Percentiles rank a stretch among this genome's conserved stretches.
Conservation (phyloP, 2,113 vertebrate genomes). For the Ascaphus truei region DNA sequence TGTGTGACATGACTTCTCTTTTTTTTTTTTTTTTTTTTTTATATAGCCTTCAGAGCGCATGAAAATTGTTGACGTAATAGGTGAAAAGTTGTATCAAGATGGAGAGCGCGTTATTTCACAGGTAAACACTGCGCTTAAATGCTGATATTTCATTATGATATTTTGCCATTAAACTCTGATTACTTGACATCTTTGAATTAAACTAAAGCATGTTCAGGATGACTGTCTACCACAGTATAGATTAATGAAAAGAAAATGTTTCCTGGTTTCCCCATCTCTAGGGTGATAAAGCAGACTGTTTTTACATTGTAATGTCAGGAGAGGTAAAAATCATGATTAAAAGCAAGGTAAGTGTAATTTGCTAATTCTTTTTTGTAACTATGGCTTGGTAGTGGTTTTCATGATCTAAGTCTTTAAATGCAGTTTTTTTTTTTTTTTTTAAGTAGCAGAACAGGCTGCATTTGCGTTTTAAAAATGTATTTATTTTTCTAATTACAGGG, state of each 20-base stretch:
- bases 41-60: conserved; percentile 84
- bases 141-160: too few relatives aligned
- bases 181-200: too few relatives aligned
- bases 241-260: too few relatives aligned
- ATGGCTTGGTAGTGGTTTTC: neutral
- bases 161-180: too few relatives aligned
- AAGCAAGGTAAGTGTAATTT: conserved; percentile 66
- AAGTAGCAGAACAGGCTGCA: neutral
- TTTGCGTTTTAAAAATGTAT: too few relatives aligned
- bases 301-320: conserved; percentile 91
- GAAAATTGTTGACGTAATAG: conserved; percentile 97
- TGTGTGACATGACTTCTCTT: too few relatives aligned
- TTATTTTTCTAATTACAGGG: too few relatives aligned
- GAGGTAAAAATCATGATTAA: conserved; percentile 91
- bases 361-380: neutral
- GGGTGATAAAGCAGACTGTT: conserved; percentile 93
- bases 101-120: conserved; percentile 92
- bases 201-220: too few relatives aligned
- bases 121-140: too few relatives aligned
- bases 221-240: too few relatives aligned
- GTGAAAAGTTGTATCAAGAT: conserved; percentile 81
- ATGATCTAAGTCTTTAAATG: conserved; percentile 14
- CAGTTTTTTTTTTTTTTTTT: too few relatives aligned
- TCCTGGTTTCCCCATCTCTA: too few relatives aligned
- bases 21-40: conserved; percentile 23